phyloP scores from a whole-genome alignment of 2,113 vertebrate genomes.

The Pavo muticus region DNA sequence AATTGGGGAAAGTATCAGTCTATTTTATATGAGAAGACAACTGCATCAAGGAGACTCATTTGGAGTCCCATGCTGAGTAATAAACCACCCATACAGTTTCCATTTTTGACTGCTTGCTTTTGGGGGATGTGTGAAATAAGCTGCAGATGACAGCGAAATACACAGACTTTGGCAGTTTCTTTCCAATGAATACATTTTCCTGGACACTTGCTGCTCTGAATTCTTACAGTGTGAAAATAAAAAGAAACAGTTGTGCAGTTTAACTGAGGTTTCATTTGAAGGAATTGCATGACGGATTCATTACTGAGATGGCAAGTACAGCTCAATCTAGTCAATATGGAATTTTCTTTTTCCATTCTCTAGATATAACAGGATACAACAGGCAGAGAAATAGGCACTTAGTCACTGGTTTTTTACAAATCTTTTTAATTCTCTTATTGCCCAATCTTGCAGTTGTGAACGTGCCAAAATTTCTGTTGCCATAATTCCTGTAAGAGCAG shows the following conservation, averaged over 20 bases:
- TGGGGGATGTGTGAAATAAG: slow-evolving; percentile 38
- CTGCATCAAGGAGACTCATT: not conserved
- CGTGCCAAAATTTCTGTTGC: slow-evolving; percentile 38
- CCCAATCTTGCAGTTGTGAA: slow-evolving; percentile 45
- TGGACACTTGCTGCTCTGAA: slow-evolving; percentile 47
- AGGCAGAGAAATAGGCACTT: slow-evolving; percentile 63
- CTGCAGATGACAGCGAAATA: slow-evolving; percentile 52
- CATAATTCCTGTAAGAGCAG: slow-evolving; percentile 44
- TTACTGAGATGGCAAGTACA: slow-evolving; percentile 66
- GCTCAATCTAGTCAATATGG: slow-evolving; percentile 65
- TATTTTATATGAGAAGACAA: slow-evolving; percentile 43
- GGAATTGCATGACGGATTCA: slow-evolving; percentile 66
- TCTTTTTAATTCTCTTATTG: slow-evolving; percentile 61
- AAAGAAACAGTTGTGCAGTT: slow-evolving; percentile 67
- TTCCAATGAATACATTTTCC: slow-evolving; percentile 61
- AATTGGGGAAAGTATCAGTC: slow-evolving; percentile 6
- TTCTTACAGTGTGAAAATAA: slow-evolving; percentile 63
- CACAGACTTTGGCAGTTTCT: slow-evolving; percentile 45
- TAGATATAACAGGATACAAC: slow-evolving; percentile 65
- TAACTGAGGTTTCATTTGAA: slow-evolving; percentile 57
- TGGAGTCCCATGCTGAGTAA: slow-evolving; percentile 43
- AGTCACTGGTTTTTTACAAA: slow-evolving; percentile 53
- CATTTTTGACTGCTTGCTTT: slow-evolving; percentile 60
- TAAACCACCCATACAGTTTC: slow-evolving; percentile 64
- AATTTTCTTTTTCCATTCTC: slow-evolving; percentile 74